Evolutionary conservation across 2,888 invertebrate genomes (phyloP).

Genomic region (Escarpia spicata): DNA sequence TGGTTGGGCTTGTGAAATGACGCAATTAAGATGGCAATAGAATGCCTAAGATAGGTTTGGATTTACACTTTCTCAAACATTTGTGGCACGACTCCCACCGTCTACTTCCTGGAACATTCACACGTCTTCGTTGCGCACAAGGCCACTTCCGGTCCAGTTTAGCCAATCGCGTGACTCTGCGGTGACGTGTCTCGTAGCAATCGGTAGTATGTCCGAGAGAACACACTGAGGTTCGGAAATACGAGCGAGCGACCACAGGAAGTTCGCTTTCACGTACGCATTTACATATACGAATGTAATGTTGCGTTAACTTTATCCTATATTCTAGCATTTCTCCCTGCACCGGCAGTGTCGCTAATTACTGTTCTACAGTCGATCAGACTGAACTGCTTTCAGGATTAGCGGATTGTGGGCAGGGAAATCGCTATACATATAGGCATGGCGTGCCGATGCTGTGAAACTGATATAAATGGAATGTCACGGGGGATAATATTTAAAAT

Average conservation of each 20-base stretch:
- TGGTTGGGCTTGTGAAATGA: neutral
- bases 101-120: neutral
- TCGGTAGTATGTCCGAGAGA: neutral
- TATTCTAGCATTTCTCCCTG: neutral
- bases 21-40: neutral
- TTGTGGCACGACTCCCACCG: neutral
- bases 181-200: neutral
- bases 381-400: neutral
- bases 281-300: conserved; percentile 6
- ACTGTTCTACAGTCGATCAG: neutral
- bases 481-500: neutral
- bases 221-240: neutral
- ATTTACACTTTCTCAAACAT: neutral
- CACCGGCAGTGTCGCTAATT: neutral
- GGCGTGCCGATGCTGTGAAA: neutral
- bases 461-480: neutral
- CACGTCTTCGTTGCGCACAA: neutral
- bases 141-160: neutral
- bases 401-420: neutral
- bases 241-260: neutral
- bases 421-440: neutral
- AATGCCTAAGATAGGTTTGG: neutral
- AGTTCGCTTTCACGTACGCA: neutral
- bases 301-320: neutral
- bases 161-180: neutral